Percentiles rank a stretch among this genome's conserved stretches.
These are phyloP conservation scores for Graptemys geographica DNA, from an alignment of 2,797 vertebrate genomes.

Conservation along the genomic window DNA sequence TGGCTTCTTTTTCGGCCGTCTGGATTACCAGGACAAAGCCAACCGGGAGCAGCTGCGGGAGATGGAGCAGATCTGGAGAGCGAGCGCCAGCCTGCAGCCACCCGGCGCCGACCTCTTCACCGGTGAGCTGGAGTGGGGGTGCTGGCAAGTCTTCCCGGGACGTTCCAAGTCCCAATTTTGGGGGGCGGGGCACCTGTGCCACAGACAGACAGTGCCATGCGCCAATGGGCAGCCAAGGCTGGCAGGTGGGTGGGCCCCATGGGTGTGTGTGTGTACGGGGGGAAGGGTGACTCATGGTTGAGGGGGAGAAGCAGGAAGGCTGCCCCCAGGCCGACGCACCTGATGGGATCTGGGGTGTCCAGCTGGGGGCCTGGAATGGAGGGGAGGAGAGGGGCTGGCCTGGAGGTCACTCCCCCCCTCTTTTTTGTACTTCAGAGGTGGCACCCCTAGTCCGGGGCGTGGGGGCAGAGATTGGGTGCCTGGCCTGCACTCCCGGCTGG, in stretches of 20 bases:
- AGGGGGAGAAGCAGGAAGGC: not conserved
- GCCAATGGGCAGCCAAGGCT: not conserved
- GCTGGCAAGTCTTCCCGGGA: too few species aligned
- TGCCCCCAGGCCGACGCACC: not conserved
- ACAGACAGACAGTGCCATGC: not conserved
- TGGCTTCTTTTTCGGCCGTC: constrained; percentile 91
- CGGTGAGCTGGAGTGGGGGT: constrained; percentile 72
- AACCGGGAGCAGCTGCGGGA: constrained; percentile 71
- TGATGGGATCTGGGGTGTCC: not conserved
- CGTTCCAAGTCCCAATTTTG: too few species aligned
- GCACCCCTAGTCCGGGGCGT: not conserved
- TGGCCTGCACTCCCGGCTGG: not conserved
- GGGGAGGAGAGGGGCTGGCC: not conserved
- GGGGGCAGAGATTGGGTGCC: not conserved
- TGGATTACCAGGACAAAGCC: constrained; percentile 91
- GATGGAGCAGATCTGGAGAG: constrained; percentile 93
- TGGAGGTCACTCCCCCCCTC: not conserved
- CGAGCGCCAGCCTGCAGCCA: constrained; percentile 82
- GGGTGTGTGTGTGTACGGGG: not conserved
- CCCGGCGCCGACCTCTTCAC: constrained; percentile 92
- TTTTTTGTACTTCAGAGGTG: not conserved
- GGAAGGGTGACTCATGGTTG: fast-evolving
- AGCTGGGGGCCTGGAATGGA: not conserved
- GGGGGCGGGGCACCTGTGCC: too few species aligned
- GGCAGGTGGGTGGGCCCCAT: not conserved